Evolutionary conservation across 2,797 vertebrate genomes (phyloP).

Genomic region (Lutjanus argentimaculatus): DNA sequence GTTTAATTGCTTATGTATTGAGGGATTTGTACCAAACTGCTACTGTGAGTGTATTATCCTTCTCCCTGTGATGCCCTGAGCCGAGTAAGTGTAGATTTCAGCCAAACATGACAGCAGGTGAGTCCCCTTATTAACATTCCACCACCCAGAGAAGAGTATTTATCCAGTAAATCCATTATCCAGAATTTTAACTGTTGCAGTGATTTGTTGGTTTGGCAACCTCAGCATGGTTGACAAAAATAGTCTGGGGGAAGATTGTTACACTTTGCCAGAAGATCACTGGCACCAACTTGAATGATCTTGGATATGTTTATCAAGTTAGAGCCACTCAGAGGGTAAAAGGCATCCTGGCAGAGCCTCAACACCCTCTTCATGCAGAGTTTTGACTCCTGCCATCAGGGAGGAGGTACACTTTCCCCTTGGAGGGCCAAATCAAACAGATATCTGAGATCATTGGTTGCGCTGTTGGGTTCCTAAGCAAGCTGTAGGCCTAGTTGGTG

Average conservation of each 20-base stretch:
- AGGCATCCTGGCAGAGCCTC: background rate
- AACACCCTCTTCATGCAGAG: background rate
- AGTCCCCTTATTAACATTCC: background rate
- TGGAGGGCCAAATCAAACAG: too few species aligned
- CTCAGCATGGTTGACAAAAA: background rate
- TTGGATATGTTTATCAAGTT: background rate
- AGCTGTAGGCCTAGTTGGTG: too few species aligned
- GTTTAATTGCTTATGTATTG: too few species aligned
- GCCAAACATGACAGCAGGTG: conserved; percentile 8
- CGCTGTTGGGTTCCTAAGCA: too few species aligned
- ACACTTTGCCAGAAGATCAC: background rate
- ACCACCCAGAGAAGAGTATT: background rate
- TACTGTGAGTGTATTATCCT: too few species aligned
- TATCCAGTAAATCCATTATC: background rate
- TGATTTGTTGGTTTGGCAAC: too few species aligned
- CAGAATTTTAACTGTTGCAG: too few species aligned
- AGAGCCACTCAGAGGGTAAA: background rate
- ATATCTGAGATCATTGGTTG: too few species aligned
- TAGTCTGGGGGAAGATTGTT: background rate
- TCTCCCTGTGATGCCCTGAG: background rate
- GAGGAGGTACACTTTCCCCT: too few species aligned
- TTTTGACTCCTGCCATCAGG: background rate
- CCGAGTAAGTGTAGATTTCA: background rate
- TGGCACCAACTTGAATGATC: background rate
- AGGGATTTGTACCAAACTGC: too few species aligned